phyloP scores from a whole-genome alignment of 2,797 vertebrate species.

The Premnoplex brunnescens region DNA sequence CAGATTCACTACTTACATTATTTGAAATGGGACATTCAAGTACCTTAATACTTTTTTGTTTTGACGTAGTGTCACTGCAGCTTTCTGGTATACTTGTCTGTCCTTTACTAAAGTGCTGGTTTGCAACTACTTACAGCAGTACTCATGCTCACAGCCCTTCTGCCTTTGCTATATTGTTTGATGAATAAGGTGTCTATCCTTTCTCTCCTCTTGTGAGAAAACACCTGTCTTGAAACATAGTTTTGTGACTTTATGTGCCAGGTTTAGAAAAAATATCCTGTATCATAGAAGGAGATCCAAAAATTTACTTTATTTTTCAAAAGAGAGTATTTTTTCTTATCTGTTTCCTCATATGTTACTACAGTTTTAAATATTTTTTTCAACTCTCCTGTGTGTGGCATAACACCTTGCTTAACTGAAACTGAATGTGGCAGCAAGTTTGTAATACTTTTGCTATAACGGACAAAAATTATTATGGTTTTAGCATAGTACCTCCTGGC shows the following conservation, averaged over 20 bases:
- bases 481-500: background rate
- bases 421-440: background rate
- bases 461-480: background rate
- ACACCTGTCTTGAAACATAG: background rate
- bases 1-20: background rate
- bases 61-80: background rate
- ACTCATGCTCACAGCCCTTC: background rate
- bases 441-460: background rate
- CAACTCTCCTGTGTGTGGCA: background rate
- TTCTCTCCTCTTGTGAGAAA: background rate
- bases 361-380: background rate
- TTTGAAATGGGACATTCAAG: background rate
- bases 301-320: background rate
- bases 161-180: background rate
- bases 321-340: background rate
- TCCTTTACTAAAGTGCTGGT: conserved; percentile 18
- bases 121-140: background rate
- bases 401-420: background rate
- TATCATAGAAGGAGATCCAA: background rate
- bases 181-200: background rate
- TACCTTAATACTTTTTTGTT: background rate
- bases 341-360: background rate
- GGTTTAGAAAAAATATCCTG: background rate
- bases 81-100: conserved; percentile 27
- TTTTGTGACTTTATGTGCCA: background rate